phyloP scores from a whole-genome alignment of 2,113 vertebrate species.

The Oenanthe melanoleuca region DNA sequence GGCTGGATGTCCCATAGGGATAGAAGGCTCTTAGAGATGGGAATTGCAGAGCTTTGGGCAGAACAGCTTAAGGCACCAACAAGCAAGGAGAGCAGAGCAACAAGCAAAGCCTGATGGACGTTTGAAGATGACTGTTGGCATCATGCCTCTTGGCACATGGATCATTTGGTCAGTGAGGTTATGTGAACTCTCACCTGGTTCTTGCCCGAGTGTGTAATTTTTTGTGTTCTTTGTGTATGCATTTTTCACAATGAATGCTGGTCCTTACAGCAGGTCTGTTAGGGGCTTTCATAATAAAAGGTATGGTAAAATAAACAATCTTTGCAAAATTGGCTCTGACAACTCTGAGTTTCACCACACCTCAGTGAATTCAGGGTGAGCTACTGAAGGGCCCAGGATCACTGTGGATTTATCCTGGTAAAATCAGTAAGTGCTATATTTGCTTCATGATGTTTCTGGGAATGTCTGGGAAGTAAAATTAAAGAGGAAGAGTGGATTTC shows the following conservation, averaged over 20 bases:
- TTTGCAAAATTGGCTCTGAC: background rate
- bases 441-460: background rate
- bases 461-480: background rate
- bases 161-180: background rate
- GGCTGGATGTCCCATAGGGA: background rate
- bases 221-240: background rate
- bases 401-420: background rate
- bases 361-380: background rate
- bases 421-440: background rate
- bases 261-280: background rate
- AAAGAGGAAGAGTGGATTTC: background rate
- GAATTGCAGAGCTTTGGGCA: background rate
- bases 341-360: background rate
- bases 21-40: background rate
- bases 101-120: background rate
- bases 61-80: background rate
- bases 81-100: background rate
- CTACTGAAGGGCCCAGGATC: background rate
- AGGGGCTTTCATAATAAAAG: background rate
- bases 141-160: background rate
- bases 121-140: background rate
- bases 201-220: background rate
- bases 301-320: background rate
- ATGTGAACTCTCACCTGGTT: background rate
- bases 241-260: background rate